Percentiles rank a stretch among this genome's conserved stretches.
phyloP scores from a whole-genome alignment of 2,113 vertebrate species.

The Clinocottus analis region DNA sequence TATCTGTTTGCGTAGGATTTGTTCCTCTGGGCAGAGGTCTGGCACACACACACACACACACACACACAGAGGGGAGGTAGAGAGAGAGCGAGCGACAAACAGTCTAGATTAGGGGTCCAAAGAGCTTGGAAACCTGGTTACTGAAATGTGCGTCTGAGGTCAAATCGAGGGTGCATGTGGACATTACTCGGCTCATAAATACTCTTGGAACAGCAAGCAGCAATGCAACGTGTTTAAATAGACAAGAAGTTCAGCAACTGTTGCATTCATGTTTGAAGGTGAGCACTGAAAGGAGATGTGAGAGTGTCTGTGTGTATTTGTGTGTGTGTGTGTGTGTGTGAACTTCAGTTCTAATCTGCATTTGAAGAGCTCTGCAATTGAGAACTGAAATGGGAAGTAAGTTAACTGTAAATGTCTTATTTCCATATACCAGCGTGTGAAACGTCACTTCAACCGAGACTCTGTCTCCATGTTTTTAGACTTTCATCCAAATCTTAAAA shows the following conservation, averaged over 20 bases:
- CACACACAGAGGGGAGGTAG: neutral
- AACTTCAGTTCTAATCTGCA: constrained; percentile 41
- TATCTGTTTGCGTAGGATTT: constrained; percentile 49
- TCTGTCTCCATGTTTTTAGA: no score
- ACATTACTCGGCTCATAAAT: neutral
- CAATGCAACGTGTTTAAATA: neutral
- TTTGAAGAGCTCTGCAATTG: constrained; percentile 6
- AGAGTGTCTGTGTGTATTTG: constrained; percentile 43
- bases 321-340: constrained; percentile 44
- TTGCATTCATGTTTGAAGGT: neutral
- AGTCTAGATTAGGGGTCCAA: constrained; percentile 49
- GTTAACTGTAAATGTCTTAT: neutral
- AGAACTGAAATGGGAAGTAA: constrained; percentile 68
- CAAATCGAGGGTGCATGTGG: neutral
- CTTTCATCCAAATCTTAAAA: neutral
- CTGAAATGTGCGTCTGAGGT: constrained; percentile 18
- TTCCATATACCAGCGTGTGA: neutral
- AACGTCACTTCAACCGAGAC: neutral
- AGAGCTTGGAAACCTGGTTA: constrained; percentile 26
- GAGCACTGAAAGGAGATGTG: constrained; percentile 66
- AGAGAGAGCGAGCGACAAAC: constrained; percentile 26
- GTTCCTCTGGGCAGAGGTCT: constrained; percentile 16
- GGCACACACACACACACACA: constrained; percentile 18
- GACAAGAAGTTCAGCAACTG: neutral
- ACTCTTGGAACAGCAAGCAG: neutral